Evolutionary conservation across 2,113 vertebrate species (phyloP), one percentile per base, ranked within the genome.

Genomic region (Periophthalmodon schlosseri): DNA sequence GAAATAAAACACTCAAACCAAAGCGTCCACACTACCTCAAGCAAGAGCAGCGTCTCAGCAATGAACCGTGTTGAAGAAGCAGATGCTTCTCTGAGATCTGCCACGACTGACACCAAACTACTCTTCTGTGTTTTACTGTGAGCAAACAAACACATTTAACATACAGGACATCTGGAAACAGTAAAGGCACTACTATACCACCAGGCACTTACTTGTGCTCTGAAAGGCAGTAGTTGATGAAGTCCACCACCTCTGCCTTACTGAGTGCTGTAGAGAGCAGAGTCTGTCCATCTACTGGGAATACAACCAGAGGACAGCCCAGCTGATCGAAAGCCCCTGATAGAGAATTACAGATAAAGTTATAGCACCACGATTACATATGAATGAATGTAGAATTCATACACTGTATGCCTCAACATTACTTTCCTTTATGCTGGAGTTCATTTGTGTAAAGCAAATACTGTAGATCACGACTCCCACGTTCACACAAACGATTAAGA

Each of bases 261-360:
- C 78, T 86, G 71, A 93, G 71, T 0, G 88, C 81, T 7, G 84
- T 70, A 1, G 70, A 5, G 1, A 95, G 84, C 52, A 73, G 90
- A 50, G 4, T 20, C 9, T 93, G 93, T 60, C 71, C 68, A 0
- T 91, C 91, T 0, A 67, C 79, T 0, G 94, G 93, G 65, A 95
- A 94, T 52, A 94, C 1, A 1, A 94, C 57, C 80, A 95, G 65
- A 14, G 91, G 90, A 74, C 84, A 92, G 5, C 93, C 93, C 24
- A 92, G 89, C 46, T 88, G 93, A 75, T 95, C 94, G 58, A 92
- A 94, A 2, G 86, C 81, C 84, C 93, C 93, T 94, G 82, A 56
- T 3, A 49, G 44, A 52, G 9, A 20, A 56, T 44, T 44, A 44
- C 6, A 44, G 39, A 44, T 44, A 44, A 10, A 7, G 39, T 44